Base-by-base conservation (phyloP, 2,797 vertebrate genomes). In the Xiphorhynchus erythropygius region DNA sequence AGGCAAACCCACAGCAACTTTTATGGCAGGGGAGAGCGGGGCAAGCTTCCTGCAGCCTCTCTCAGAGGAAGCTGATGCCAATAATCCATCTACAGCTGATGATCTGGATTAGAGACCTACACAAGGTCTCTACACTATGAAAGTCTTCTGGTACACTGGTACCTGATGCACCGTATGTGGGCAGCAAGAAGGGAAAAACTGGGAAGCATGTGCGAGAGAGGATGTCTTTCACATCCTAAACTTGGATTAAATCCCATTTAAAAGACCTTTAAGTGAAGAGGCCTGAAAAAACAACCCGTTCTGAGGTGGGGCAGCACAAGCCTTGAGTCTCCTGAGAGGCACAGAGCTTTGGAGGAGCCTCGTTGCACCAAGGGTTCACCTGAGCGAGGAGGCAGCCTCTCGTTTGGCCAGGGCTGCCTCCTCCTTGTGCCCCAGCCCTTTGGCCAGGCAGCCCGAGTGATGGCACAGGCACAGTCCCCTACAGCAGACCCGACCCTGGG, bases 91-190 rank as follows among this genome's bases (percentile, higher is more conserved):
- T 25, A 18, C 57, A 87, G 55, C n/a, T 57, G 62, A 79, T 53
- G 17, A 85, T 79, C 67, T 27, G 0, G 3, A 60, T 64, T 76
- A 69, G 0, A 1, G 37, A 76, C 24, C 7, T 35, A 41, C 4
- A 7, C 27, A 22, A 62, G 52, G 52, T n/a, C n/a, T n/a, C n/a
- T n/a, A n/a, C n/a, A 37, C 35, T 35, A 2, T 3, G 3, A 22
- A 57, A 65, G 32, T 44, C 46, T 69, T 42, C n/a, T n/a, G 42
- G 28, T 22, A 39, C 27, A 10, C 5, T 3, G 24, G 71, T 57
- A 75, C 59, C 55, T n/a, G 37, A 82, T 5, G 22, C 13, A 39
- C 1, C 1, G 1, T 18, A 27, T 3, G 2, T 0, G 2, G 35
- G 25, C 68, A 57, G 64, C 1, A 18, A 74, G 37, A 5, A 52